Conservation (phyloP, 2,797 vertebrate species). For the Liparis tanakae region DNA sequence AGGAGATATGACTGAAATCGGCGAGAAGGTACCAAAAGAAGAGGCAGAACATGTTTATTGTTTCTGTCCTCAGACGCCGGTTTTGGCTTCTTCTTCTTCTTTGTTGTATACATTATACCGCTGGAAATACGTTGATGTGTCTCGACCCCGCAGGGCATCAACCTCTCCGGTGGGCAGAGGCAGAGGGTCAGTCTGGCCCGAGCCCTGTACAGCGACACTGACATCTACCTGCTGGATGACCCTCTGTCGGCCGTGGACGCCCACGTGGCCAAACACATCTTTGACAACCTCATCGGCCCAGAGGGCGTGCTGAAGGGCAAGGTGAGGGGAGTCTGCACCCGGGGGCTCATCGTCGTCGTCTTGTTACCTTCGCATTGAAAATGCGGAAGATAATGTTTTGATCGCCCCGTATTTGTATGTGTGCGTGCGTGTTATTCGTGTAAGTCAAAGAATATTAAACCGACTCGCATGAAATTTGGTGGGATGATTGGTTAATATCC, state of each 20-base stretch:
- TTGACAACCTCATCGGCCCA: conserved; percentile 94
- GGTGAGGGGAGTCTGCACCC: conserved; percentile 72
- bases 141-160: conserved; percentile 88
- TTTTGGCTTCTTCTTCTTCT: conserved; percentile 10
- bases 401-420: too few species aligned
- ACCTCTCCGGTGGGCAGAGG: conserved; percentile 95
- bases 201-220: conserved; percentile 90
- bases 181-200: conserved; percentile 95
- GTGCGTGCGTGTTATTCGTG: too few species aligned
- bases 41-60: not conserved
- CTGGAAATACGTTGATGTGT: not conserved
- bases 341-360: not conserved
- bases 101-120: not conserved
- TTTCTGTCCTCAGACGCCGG: not conserved
- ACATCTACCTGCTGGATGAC: conserved; percentile 93
- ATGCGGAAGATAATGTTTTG: too few species aligned
- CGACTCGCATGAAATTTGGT: too few species aligned
- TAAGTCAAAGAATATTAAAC: too few species aligned
- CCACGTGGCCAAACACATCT: conserved; percentile 96
- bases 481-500: too few species aligned
- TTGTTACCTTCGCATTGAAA: too few species aligned
- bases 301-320: conserved; percentile 90
- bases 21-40: conserved; percentile 89
- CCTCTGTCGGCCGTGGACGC: conserved; percentile 96
- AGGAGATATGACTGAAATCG: conserved; percentile 95